phyloP scores from a whole-genome alignment of 2,797 vertebrate genomes.

The Pipistrellus kuhlii region DNA sequence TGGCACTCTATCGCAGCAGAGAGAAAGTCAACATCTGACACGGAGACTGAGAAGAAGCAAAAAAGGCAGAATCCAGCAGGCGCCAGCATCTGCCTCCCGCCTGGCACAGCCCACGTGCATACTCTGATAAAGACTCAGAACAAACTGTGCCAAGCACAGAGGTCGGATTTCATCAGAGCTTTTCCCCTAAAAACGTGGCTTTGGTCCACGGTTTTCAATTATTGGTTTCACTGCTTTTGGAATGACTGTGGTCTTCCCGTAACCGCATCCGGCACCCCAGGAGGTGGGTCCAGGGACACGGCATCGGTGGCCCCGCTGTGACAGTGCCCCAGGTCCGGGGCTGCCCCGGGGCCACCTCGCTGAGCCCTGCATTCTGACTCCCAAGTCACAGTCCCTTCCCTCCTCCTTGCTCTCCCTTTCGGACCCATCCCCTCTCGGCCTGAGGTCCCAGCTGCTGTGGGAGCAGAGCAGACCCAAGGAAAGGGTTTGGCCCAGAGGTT shows the following conservation, averaged over 20 bases:
- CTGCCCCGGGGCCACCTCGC: not conserved
- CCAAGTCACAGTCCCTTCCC: accelerated
- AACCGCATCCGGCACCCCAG: not conserved
- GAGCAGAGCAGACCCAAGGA: not conserved
- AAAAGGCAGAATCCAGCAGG: not conserved
- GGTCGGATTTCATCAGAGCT: not conserved
- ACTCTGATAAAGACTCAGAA: not conserved
- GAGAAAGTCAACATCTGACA: not conserved
- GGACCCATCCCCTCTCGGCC: not conserved
- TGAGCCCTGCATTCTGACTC: accelerated
- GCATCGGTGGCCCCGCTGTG: accelerated
- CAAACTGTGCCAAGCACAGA: not conserved
- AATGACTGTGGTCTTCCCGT: not conserved
- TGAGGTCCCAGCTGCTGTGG: not conserved
- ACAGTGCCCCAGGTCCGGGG: accelerated
- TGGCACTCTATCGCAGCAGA: accelerated
- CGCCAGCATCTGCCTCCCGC: accelerated
- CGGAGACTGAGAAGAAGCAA: not conserved
- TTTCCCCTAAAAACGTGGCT: slow-evolving; percentile 9
- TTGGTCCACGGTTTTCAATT: not conserved
- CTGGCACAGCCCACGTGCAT: accelerated
- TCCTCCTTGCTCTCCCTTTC: accelerated
- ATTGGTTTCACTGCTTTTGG: not conserved
- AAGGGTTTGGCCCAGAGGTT: not conserved
- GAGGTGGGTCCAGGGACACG: not conserved